A percentile compares a stretch with the other conserved stretches of the same genome.
Evolutionary conservation across 2,113 vertebrate genomes (phyloP).

Genomic region (Phalacrocorax pelagicus): DNA sequence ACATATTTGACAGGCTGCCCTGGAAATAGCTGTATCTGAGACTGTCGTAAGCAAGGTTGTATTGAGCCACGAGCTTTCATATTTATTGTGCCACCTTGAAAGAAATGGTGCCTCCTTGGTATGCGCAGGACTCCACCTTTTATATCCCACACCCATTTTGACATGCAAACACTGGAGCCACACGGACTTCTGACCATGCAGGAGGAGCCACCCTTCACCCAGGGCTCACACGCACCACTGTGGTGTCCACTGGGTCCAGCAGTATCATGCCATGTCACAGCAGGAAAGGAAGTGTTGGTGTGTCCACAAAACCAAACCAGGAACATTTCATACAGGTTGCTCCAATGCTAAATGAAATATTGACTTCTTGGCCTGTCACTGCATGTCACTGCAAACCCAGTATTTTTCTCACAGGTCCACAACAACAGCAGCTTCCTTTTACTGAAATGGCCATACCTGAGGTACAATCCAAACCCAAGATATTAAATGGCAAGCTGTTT

Average conservation of each 20-base stretch:
- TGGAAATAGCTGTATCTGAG: neutral
- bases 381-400: neutral
- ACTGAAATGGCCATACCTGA: neutral
- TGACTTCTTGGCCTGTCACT: neutral
- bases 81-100: neutral
- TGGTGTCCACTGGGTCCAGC: neutral
- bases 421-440: neutral
- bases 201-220: neutral
- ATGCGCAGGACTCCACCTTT: neutral
- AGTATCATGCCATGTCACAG: fast-evolving
- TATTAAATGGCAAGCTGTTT: neutral
- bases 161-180: neutral
- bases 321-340: neutral
- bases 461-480: neutral
- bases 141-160: neutral
- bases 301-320: neutral
- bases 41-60: neutral
- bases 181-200: fast-evolving
- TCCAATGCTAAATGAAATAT: neutral
- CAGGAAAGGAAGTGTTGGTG: fast-evolving
- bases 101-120: neutral
- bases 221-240: fast-evolving
- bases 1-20: neutral
- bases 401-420: neutral
- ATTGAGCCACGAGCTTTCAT: neutral